Base-by-base conservation (phyloP, 2,888 invertebrate genomes). In the Ophion slaviceki region DNA sequence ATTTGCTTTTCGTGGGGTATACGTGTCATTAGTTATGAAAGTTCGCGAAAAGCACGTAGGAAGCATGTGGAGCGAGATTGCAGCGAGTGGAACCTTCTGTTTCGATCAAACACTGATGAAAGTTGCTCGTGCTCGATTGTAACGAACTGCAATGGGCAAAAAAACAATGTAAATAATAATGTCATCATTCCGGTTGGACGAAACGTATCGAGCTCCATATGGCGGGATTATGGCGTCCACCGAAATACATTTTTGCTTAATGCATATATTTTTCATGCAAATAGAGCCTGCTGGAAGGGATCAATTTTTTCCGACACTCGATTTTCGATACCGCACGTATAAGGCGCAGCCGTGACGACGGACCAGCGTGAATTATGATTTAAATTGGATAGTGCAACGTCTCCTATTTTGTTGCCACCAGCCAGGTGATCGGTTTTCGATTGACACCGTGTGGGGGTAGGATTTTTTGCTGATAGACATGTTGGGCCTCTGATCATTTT, bases 301-400 rank as follows among this genome's bases (percentile, higher is more conserved):
- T 61, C 61, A 24, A 61, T 66, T 66, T 53, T 67, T 47, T 75
- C 59, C 71, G 59, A 36, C 59, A 75, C 53, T 75, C 76, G 80
- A 80, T 85, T 82, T 80, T 36, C 68, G 32, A 32, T 11, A 32
- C 20, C 68, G 67, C 45, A 64, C 67, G 78, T 78, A 66, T 14
- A 45, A 68, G 61, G 67, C 72, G 62, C 64, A 14, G 61, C 64
- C 62, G 76, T 79, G 68, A 36, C 59, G 62, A 32, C 20, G 62
- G 24, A 53, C 70, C 61, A 57, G 70, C 80, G 77, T 84, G 78
- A 85, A 89, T 89, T 89, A 88, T 88, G 86, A 89, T 88, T 87
- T 88, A 88, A 84, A 89, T 88, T 89, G 87, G 88, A 88, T 87
- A 86, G 71, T 78, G 71, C 82, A 66, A 28, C 45, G 67, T 47